Base-by-base conservation (phyloP, 1,140 invertebrate genomes). In the Spodoptera litura region DNA sequence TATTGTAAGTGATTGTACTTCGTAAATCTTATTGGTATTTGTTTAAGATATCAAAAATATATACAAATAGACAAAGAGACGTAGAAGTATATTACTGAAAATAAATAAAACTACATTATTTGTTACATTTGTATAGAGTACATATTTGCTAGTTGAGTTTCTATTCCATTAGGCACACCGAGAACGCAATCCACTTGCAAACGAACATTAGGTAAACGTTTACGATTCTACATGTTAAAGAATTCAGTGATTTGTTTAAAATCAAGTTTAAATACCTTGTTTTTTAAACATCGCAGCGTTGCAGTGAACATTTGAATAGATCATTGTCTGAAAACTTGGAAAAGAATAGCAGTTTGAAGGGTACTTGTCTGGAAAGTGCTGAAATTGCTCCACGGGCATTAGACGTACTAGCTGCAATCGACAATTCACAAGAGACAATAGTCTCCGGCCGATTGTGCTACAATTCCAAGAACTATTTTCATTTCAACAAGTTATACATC, bases 381-480 rank as follows among this genome's bases (percentile, higher is more conserved):
- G 62, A 49, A 38, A 66, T 35, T 9, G 20, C 55, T 10, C 27
- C 52, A n/a, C 4, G 27, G 52, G 49, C 44, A 53, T 31, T 55
- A 44, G 52, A 15, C 13, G 20, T 9, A 56, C 13, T 38, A 12
- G 38, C 68, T 71, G 68, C 44, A n/a, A 71, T 38, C 51, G 68
- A 56, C 68, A 56, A 56, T 71, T 71, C 68, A 20, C 20, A 20
- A 20, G 20, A 20, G 20, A 20, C 20, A 56, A 56, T 56, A 56
- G 66, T 70, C 66, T 70, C 66, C 49, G 53, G 66, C 53, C 66
- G 51, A 15, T 9, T 52, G 55, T 15, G 55, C 15, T 44, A 44
- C 31, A 44, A 64, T 4, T 44, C 1, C 38, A 44, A 15, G 35
- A 64, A 64, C 35, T n/a, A 15, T 44, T 15, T 64, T 35, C 35